Evolutionary conservation across 2,888 invertebrate genomes (phyloP).

Genomic region (Sminthurides aquaticus): DNA sequence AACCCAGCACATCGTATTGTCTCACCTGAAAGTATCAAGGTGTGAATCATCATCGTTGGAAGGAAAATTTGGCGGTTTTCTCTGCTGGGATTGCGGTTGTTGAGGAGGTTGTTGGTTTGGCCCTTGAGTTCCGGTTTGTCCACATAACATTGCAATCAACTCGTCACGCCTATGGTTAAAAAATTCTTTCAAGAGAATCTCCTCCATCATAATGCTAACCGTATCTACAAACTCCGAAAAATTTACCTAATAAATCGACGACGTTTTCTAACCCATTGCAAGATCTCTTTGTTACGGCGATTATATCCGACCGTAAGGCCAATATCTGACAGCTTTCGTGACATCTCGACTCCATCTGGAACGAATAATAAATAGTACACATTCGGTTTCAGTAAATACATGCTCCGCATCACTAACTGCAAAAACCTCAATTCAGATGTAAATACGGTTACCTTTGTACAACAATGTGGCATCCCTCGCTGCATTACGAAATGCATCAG

Average conservation of each 20-base stretch:
- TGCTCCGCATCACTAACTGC: too few species aligned
- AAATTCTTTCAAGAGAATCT: neutral
- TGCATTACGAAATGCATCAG: slow-evolving; percentile 38
- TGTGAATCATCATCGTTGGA: slow-evolving; percentile 20
- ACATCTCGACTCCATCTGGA: slow-evolving; percentile 21
- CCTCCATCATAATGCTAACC: neutral
- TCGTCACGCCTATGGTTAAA: slow-evolving; percentile 17
- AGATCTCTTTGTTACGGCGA: slow-evolving; percentile 31
- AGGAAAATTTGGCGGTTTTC: slow-evolving; percentile 18
- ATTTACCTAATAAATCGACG: slow-evolving; percentile 24
- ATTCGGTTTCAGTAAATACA: neutral
- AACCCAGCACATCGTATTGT: neutral
- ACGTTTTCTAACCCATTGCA: slow-evolving; percentile 30
- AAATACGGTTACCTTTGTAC: slow-evolving; percentile 42
- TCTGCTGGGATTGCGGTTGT: slow-evolving; percentile 18
- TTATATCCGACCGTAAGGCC: slow-evolving; percentile 30
- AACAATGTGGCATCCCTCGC: slow-evolving; percentile 38
- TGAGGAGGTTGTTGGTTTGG: slow-evolving; percentile 14
- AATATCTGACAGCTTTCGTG: slow-evolving; percentile 22
- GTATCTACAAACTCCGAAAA: neutral
- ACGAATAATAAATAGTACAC: neutral
- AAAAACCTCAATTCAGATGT: too few species aligned
- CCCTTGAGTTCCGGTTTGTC: slow-evolving; percentile 2
- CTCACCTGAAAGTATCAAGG: slow-evolving; percentile 22
- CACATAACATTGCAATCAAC: slow-evolving; percentile 22